Percentiles rank a stretch among this genome's conserved stretches.
Evolutionary conservation across 2,113 vertebrate genomes (phyloP).

Genomic region (Orthochromis indermauri): DNA sequence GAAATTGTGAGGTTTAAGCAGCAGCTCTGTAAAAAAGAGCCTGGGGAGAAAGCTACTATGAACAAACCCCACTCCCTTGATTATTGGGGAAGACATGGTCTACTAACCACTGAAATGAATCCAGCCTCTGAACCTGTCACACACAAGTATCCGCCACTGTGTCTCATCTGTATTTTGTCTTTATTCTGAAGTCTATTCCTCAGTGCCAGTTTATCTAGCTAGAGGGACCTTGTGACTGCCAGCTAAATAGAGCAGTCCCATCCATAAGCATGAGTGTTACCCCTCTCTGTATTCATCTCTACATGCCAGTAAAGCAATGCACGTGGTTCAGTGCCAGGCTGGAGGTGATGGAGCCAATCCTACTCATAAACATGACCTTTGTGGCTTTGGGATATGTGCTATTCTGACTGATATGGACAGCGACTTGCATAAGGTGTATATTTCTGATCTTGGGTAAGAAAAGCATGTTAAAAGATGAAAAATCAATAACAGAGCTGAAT

Average conservation of each 20-base stretch:
- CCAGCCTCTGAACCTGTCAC: not conserved
- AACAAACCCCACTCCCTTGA: not conserved
- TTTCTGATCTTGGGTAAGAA: not conserved
- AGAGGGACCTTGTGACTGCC: slow-evolving; percentile 4
- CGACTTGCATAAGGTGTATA: not conserved
- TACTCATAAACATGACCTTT: not conserved
- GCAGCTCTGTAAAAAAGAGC: not conserved
- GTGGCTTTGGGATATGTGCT: not conserved
- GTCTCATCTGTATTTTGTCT: not conserved
- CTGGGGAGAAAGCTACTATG: not conserved
- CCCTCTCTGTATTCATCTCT: slow-evolving; percentile 16
- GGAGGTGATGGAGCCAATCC: not conserved
- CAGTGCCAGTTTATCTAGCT: not conserved
- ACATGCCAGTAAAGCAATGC: not conserved
- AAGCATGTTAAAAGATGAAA: not conserved
- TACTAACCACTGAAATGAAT: not conserved
- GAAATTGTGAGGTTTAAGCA: not conserved
- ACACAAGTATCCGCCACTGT: not conserved
- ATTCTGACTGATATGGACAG: not conserved
- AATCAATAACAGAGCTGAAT: not conserved
- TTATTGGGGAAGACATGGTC: not conserved
- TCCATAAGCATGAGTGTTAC: slow-evolving; percentile 3
- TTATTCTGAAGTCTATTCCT: not conserved
- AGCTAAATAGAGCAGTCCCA: not conserved
- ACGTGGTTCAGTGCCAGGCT: not conserved